Evolutionary conservation across 2,888 invertebrate genomes (phyloP).

Genomic region (Byasa hedistus): DNA sequence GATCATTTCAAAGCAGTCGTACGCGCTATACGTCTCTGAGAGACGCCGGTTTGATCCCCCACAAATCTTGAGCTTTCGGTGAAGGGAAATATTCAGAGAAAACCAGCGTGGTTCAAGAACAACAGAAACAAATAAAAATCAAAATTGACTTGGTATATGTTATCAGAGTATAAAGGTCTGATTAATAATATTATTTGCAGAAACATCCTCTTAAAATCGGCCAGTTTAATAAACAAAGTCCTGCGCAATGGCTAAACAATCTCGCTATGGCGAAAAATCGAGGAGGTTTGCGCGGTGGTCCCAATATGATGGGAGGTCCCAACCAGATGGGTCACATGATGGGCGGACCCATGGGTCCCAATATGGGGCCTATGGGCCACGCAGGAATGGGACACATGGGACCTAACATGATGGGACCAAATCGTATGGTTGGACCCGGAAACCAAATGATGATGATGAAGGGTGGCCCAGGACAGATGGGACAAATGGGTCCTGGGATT

Average conservation of each 20-base stretch:
- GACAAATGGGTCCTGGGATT: conserved; percentile 71
- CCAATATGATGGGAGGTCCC: conserved; percentile 76
- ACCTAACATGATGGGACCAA: conserved; percentile 75
- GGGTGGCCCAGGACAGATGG: conserved; percentile 71
- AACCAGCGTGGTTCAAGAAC: too few relatives aligned
- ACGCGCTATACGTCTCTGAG: too few relatives aligned
- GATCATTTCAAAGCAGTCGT: too few relatives aligned
- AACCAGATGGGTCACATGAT: conserved; percentile 76
- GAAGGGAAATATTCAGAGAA: too few relatives aligned
- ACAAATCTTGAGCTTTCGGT: too few relatives aligned
- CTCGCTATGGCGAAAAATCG: conserved; percentile 88
- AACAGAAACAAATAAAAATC: too few relatives aligned
- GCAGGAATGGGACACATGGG: conserved; percentile 74
- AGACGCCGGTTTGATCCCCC: too few relatives aligned
- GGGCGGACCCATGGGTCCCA: conserved; percentile 74
- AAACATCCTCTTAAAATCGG: conserved; percentile 95
- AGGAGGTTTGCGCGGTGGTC: conserved; percentile 79
- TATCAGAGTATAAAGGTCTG: too few relatives aligned
- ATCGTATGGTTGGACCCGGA: conserved; percentile 68
- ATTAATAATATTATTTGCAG: conserved; percentile 67
- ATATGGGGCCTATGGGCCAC: conserved; percentile 73
- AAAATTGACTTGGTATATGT: too few relatives aligned
- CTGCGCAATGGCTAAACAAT: conserved; percentile 89
- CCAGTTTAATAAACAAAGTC: conserved; percentile 91
- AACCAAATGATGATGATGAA: conserved; percentile 79